Percentiles rank a stretch among this genome's conserved stretches.
phyloP scores from a whole-genome alignment of 2,797 vertebrate genomes.

The Poecilia velifera region DNA sequence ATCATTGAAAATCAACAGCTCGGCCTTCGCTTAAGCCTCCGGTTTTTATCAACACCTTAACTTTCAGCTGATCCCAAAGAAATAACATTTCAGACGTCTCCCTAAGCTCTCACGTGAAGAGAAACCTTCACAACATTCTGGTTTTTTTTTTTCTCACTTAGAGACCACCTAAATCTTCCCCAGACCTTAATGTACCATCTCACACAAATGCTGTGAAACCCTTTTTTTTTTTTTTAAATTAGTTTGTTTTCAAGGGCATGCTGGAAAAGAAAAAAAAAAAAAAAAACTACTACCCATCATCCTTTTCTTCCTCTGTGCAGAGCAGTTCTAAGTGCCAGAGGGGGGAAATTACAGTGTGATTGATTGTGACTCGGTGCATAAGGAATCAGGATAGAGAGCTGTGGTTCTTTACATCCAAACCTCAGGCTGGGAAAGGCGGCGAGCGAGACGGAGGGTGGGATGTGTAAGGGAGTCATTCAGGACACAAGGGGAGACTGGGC shows the following conservation, averaged over 20 bases:
- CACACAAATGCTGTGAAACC: constrained; percentile 12
- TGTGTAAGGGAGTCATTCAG: constrained; percentile 39
- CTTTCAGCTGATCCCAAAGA: not conserved
- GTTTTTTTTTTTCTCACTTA: constrained; percentile 24
- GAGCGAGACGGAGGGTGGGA: constrained; percentile 4
- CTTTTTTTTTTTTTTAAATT: not conserved
- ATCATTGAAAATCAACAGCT: not conserved
- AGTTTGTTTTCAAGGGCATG: constrained; percentile 52
- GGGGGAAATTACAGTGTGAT: constrained; percentile 55
- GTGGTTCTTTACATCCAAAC: constrained; percentile 25
- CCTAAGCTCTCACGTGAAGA: not conserved
- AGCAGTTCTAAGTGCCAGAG: constrained; percentile 44
- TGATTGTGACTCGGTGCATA: constrained; percentile 43
- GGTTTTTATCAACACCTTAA: not conserved
- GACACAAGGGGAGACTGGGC: constrained; percentile 51
- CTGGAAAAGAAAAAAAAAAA: constrained; percentile 24
- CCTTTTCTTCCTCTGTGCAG: constrained; percentile 26
- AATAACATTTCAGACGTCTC: not conserved
- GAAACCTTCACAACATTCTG: constrained; percentile 9
- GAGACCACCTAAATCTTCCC: constrained; percentile 22
- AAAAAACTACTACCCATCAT: constrained; percentile 25
- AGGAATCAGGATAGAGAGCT: constrained; percentile 26
- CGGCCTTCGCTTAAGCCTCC: not conserved
- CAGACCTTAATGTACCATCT: constrained; percentile 25
- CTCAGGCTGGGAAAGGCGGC: constrained; percentile 1